phyloP scores from a whole-genome alignment of 2,888 invertebrate species.

The Drosophila eohydei region DNA sequence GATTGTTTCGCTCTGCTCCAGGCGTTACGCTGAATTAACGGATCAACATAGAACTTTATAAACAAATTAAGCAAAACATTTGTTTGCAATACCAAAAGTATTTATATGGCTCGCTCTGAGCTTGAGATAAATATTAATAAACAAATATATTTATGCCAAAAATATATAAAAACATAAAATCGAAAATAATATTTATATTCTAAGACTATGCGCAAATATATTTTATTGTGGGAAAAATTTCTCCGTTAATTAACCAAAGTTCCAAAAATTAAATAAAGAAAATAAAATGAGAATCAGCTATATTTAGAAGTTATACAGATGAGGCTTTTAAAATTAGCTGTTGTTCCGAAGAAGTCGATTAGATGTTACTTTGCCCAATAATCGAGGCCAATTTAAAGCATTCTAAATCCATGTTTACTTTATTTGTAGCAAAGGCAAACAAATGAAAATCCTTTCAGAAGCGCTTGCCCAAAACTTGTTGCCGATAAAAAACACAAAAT shows the following conservation, averaged over 20 bases:
- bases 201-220: too few relatives aligned
- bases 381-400: constrained; percentile 14
- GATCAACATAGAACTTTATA: neutral
- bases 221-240: too few relatives aligned
- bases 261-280: too few relatives aligned
- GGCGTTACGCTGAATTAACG: neutral
- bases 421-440: constrained; percentile 29
- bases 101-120: neutral
- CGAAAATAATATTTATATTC: too few relatives aligned
- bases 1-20: constrained; percentile 31
- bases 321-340: neutral
- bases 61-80: neutral
- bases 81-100: neutral
- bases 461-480: constrained; percentile 26
- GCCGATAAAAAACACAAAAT: constrained; percentile 6
- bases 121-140: neutral
- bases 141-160: neutral
- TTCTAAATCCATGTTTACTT: constrained; percentile 28
- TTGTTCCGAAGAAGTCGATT: constrained; percentile 1
- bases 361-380: constrained; percentile 20
- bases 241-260: too few relatives aligned
- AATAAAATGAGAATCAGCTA: too few relatives aligned
- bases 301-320: too few relatives aligned
- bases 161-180: too few relatives aligned
- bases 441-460: constrained; percentile 43